Conservation (phyloP, 2,888 invertebrate species). For the Heliconius cydno region DNA sequence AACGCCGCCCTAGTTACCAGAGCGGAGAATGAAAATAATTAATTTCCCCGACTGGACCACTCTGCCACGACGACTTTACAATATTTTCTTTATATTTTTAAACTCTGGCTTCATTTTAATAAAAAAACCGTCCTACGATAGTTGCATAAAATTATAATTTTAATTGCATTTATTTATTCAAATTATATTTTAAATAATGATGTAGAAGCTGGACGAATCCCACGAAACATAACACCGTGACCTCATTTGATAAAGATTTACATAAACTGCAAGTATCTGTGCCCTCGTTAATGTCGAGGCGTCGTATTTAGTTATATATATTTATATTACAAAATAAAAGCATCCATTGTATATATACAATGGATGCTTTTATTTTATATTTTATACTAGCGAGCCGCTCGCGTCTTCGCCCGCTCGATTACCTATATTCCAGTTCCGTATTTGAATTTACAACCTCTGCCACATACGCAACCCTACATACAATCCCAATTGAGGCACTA, state of each 20-base stretch:
- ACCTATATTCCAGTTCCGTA: too few species aligned
- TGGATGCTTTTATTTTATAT: constrained; percentile 18
- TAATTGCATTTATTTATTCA: not conserved
- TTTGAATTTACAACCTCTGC: too few species aligned
- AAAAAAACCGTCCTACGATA: too few species aligned
- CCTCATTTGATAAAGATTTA: constrained; percentile 9
- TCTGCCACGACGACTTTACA: too few species aligned
- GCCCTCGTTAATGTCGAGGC: not conserved
- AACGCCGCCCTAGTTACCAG: too few species aligned
- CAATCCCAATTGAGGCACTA: too few species aligned
- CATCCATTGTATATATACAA: not conserved
- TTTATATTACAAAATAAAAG: too few species aligned
- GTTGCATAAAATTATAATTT: not conserved
- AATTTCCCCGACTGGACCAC: not conserved
- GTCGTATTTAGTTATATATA: not conserved
- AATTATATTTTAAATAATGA: not conserved
- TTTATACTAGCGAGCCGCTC: not conserved
- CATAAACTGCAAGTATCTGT: constrained; percentile 2
- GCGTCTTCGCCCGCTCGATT: too few species aligned
- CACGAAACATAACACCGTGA: constrained; percentile 9
- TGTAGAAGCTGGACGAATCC: constrained; percentile 4
- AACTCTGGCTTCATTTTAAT: not conserved
- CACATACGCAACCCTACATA: too few species aligned
- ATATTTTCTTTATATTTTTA: too few species aligned
- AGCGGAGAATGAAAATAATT: not conserved